Base-by-base conservation (phyloP, 2,797 vertebrate species). In the Limnodromus scolopaceus region DNA sequence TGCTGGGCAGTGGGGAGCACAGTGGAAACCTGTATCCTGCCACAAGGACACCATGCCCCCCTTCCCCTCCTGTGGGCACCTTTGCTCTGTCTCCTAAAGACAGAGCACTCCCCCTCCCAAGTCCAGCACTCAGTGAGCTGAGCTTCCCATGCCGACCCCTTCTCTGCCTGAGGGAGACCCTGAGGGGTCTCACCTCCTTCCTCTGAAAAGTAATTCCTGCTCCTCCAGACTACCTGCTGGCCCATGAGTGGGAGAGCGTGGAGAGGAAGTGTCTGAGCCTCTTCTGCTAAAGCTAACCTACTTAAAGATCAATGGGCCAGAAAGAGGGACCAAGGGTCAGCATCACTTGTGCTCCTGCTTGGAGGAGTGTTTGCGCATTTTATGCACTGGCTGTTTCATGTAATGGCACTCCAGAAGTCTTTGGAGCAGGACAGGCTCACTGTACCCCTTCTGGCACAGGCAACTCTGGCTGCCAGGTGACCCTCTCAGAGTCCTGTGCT, bases 321-420 rank as follows among this genome's bases (percentile, higher is more conserved):
- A 96, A 94, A 96, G 61, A 75, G 43, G 64, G n/a, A 69, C 64
- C 10, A 18, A 92, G 58, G 84, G 87, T 79, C 87, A 91, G 84
- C 75, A 83, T 32, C 75, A 30, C 79, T 74, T 54, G 15, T 48
- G 39, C 45, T 86, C 24, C 49, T 53, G 46, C 87, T 85, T 60
- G 64, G 68, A 82, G 27, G 39, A 92, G 39, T n/a, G 75, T 74
- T 91, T 92, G 84, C 16, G 16, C 80, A 68, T 70, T 85, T 91
- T 54, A 72, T 22, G 54, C 84, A 22, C 13, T 63, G 55, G 17
- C 1, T 39, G 55, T 66, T 93, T 74, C 51, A 49, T 27, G 39
- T 87, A 83, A 32, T 30, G 77, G 82, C 68, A 77, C 89, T 96
- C 55, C 75, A 91, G 43, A 83, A 93, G n/a, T 22, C 39, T 28